Base-by-base conservation (phyloP, 2,113 vertebrate species). In the Meles meles region DNA sequence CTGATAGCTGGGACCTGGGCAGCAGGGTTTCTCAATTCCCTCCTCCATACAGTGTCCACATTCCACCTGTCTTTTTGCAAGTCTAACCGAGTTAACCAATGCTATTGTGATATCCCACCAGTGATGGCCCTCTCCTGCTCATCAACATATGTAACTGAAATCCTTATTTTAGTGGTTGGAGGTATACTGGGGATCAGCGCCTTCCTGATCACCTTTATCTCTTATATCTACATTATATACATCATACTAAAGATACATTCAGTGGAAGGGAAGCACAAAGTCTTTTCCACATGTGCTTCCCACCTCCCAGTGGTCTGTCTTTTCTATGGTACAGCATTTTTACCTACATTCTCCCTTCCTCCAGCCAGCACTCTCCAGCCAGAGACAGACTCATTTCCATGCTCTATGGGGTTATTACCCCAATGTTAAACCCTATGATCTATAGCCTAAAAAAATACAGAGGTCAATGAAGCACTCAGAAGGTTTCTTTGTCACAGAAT, bases 221-320 rank as follows among this genome's bases (percentile, higher is more conserved):
- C 90, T 1, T 98, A 96, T 1, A 42, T 93, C 7, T 96, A 88
- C 49, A 96, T 97, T 18, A 82, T 97, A 21, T 93, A 88, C 20
- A 87, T 95, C n/a, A 74, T 98, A 6, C 86, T 97, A 6, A 97
- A 71, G 44, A 97, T 97, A 8, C 55, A 6, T 6, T 97, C 96
- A 6, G 85, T 25, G 2, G 92, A 86, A 39, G 94, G 94, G 11
- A 97, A 94, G 14, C 29, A n/a, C 29, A 98, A 96, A 76, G 97
- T 92, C 17, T 98, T 98, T 63, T 98, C 93, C 27, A 96, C 96
- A 0, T 97, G 97, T 52, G 79, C 80, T 4, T 97, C 96, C 21
- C 95, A 97, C 49, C 95, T 98, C 17, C 87, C 93, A 47, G 96
- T 98, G 7, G 95, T 97, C 34, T 86, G 88, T 34, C 49, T 98